Conservation (phyloP, 2,888 invertebrate genomes). For the Zelleria hepariella region DNA sequence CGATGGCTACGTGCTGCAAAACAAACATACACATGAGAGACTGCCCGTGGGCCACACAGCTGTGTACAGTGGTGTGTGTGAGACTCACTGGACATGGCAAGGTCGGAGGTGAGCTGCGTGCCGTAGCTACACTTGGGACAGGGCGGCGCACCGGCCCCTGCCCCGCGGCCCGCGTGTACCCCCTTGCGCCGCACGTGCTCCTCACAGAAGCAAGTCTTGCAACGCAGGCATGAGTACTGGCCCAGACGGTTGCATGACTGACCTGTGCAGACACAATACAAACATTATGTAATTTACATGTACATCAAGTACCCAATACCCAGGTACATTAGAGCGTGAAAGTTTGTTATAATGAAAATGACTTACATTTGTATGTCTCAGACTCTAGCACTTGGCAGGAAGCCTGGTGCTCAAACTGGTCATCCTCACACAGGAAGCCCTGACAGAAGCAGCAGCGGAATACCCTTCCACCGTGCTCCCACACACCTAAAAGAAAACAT, state of each 20-base stretch:
- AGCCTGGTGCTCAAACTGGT: slow-evolving; percentile 98
- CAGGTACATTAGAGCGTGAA: too few relatives aligned
- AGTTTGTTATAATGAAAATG: background rate
- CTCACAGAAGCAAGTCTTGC: slow-evolving; percentile 97
- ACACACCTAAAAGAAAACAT: slow-evolving; percentile 73
- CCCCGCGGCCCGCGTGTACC: slow-evolving; percentile 29
- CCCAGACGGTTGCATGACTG: slow-evolving; percentile 95
- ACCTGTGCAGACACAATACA: slow-evolving; percentile 59
- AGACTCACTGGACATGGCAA: slow-evolving; percentile 92
- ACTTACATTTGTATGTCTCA: slow-evolving; percentile 91
- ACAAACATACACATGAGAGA: background rate
- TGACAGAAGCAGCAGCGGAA: slow-evolving; percentile 94
- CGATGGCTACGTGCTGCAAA: slow-evolving; percentile 84
- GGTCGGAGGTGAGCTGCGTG: slow-evolving; percentile 93
- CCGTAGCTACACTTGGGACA: slow-evolving; percentile 96
- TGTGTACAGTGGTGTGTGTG: background rate
- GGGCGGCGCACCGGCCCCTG: slow-evolving; percentile 60
- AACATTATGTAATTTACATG: too few relatives aligned
- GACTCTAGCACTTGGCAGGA: slow-evolving; percentile 96
- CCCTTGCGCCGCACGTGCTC: slow-evolving; percentile 88
- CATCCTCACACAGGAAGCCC: slow-evolving; percentile 92
- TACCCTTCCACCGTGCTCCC: slow-evolving; percentile 95
- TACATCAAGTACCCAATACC: background rate
- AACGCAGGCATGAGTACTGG: slow-evolving; percentile 94
- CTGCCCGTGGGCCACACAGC: background rate